Evolutionary conservation across 2,113 vertebrate genomes (phyloP).

Genomic region (Acanthochromis polyacanthus): DNA sequence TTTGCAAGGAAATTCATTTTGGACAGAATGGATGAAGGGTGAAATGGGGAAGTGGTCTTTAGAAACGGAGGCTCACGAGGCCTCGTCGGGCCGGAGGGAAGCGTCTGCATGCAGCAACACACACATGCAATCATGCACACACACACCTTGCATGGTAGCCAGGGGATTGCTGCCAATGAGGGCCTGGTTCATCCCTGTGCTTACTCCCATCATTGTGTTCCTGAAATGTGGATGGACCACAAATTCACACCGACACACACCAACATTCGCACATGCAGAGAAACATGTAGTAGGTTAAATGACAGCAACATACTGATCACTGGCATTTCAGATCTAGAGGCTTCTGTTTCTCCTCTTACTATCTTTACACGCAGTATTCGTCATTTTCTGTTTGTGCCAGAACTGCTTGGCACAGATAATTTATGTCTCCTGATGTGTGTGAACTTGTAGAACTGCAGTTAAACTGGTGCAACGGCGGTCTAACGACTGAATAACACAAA

Average conservation of each 20-base stretch:
- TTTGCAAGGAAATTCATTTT: constrained; percentile 63
- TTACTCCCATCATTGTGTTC: constrained; percentile 92
- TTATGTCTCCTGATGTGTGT: not conserved
- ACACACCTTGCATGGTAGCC: constrained; percentile 96
- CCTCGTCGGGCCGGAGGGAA: constrained; percentile 11
- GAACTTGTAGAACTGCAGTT: not conserved
- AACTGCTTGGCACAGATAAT: too few species aligned
- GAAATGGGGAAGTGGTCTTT: constrained; percentile 68
- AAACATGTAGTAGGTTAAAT: constrained; percentile 46
- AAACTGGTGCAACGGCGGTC: not conserved
- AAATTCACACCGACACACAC: constrained; percentile 27
- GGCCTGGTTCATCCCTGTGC: constrained; percentile 91
- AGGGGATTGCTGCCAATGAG: constrained; percentile 91
- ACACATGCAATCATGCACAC: constrained; percentile 34
- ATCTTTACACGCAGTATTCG: too few species aligned
- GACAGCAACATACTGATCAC: not conserved
- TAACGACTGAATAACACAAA: not conserved
- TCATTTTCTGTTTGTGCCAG: too few species aligned
- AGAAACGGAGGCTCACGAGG: constrained; percentile 59
- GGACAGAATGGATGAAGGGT: constrained; percentile 65
- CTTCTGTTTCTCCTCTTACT: too few species aligned
- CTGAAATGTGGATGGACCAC: constrained; percentile 80
- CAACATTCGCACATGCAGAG: constrained; percentile 31
- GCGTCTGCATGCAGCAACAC: not conserved
- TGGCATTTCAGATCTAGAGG: too few species aligned